Evolutionary conservation across 2,797 vertebrate species (phyloP).

Genomic region (Falco concolor): DNA sequence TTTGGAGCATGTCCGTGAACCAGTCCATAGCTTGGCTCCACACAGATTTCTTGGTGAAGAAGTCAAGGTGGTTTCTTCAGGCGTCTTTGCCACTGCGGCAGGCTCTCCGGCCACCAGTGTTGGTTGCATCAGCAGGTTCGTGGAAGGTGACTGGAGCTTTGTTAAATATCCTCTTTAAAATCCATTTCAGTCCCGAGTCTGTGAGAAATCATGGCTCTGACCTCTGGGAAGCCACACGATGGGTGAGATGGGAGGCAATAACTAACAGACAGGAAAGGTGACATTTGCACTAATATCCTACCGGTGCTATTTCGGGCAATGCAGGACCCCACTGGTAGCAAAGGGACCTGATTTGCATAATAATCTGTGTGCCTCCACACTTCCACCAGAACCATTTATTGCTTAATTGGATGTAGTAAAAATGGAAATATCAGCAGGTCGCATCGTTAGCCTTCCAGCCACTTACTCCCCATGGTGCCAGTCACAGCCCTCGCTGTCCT

Average conservation of each 20-base stretch:
- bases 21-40: neutral
- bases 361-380: neutral
- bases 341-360: slow-evolving; percentile 30
- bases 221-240: neutral
- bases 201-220: neutral
- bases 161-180: neutral
- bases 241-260: neutral
- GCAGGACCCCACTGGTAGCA: neutral
- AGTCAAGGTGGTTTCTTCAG: neutral
- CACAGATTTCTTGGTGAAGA: neutral
- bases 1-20: neutral
- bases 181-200: neutral
- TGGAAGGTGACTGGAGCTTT: neutral
- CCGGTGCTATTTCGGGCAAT: neutral
- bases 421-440: neutral
- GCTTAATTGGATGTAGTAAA: slow-evolving; percentile 48
- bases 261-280: slow-evolving; percentile 1
- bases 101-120: neutral
- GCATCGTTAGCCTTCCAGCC: neutral
- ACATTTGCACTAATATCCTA: slow-evolving; percentile 3
- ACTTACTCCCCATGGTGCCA: neutral
- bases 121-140: accelerated
- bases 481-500: neutral
- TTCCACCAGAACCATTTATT: slow-evolving; percentile 33
- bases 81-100: neutral